Percentiles rank a stretch among this genome's conserved stretches.
phyloP scores from a whole-genome alignment of 1,140 invertebrate genomes.

The Papilio xuthus region DNA sequence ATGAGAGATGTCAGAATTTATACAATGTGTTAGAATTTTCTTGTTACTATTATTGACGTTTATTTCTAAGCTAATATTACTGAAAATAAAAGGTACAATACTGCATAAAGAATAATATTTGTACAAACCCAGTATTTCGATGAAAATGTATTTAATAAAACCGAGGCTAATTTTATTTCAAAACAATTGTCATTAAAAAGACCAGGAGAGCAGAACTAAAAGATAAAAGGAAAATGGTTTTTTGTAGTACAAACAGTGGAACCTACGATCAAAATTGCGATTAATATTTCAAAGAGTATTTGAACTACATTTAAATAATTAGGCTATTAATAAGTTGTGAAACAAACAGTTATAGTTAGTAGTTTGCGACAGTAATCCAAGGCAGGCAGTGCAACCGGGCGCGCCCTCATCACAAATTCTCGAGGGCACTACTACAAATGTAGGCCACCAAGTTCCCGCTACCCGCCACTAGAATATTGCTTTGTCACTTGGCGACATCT shows the following conservation, averaged over 20 bases:
- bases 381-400: constrained; percentile 61
- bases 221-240: not conserved
- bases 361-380: constrained; percentile 66
- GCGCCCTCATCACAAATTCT: constrained; percentile 74
- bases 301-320: not conserved
- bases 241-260: not conserved
- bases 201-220: not conserved
- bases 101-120: not conserved
- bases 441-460: constrained; percentile 73
- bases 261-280: not conserved
- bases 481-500: constrained; percentile 79
- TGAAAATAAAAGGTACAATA: not conserved
- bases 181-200: not conserved
- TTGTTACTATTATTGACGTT: not conserved
- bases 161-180: not conserved
- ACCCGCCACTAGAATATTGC: constrained; percentile 74
- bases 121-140: not conserved
- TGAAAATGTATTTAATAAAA: not conserved
- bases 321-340: not conserved
- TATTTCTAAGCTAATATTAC: not conserved
- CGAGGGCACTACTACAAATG: constrained; percentile 73
- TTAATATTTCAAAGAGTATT: not conserved
- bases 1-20: not conserved
- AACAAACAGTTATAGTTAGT: constrained; percentile 58
- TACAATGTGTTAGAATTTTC: not conserved